Conservation (phyloP, 1,140 invertebrate species). For the Cotesia typhae region DNA sequence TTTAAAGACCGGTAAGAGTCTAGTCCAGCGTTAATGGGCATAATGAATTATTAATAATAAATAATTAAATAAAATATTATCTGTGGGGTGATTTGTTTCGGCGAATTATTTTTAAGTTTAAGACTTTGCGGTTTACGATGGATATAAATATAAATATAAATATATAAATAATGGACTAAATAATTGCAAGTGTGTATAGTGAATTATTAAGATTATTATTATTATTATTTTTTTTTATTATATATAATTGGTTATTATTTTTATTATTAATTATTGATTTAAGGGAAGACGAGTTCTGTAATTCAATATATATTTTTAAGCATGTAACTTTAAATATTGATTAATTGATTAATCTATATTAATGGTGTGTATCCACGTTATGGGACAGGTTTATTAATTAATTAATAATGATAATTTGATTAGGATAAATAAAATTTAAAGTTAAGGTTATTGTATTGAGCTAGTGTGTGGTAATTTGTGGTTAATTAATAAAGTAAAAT, state of each 20-base stretch:
- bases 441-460: background rate
- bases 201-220: conserved; percentile 29
- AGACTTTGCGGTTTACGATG: too few relatives aligned
- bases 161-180: conserved; percentile 29
- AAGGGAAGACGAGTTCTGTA: conserved; percentile 12
- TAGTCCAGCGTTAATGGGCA: too few relatives aligned
- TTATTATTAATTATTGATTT: conserved; percentile 3
- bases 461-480: background rate
- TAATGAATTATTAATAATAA: too few relatives aligned
- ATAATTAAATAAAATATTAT: too few relatives aligned
- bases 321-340: conserved; percentile 49
- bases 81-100: too few relatives aligned
- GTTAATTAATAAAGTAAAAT: background rate
- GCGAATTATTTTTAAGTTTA: too few relatives aligned
- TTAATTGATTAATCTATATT: background rate
- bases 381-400: too few relatives aligned
- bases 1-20: too few relatives aligned
- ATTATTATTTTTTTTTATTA: conserved; percentile 17
- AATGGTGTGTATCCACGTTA: too few relatives aligned
- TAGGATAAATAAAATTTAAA: too few relatives aligned
- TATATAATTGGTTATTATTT: background rate
- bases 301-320: conserved; percentile 64
- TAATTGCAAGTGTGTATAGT: conserved; percentile 54
- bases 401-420: too few relatives aligned
- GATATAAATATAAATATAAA: too few relatives aligned